Evolutionary conservation across 2,113 vertebrate species (phyloP).

Genomic region (Argyrosomus japonicus): DNA sequence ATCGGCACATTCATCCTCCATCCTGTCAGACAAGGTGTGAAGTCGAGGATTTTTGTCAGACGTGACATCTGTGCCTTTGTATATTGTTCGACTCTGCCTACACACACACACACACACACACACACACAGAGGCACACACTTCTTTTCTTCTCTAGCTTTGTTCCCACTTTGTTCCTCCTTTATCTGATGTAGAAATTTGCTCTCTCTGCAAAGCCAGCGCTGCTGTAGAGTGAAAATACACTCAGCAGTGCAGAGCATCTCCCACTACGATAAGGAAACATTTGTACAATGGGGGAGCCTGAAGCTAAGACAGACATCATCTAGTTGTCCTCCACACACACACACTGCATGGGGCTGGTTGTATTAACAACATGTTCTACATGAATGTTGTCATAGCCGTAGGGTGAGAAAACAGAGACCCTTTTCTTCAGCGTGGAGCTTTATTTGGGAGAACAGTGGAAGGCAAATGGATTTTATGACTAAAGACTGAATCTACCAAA

Average conservation of each 20-base stretch:
- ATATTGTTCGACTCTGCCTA: not conserved
- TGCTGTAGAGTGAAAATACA: conserved; percentile 49
- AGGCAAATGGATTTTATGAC: conserved; percentile 55
- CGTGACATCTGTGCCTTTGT: conserved; percentile 7
- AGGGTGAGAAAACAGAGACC: conserved; percentile 29
- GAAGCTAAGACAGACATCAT: conserved; percentile 34
- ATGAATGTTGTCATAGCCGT: conserved; percentile 41
- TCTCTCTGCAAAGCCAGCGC: conserved; percentile 21
- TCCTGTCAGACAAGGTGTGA: conserved; percentile 6
- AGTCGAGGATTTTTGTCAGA: not conserved
- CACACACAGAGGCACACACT: conserved; percentile 13
- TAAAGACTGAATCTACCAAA: conserved; percentile 16
- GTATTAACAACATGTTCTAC: conserved; percentile 52
- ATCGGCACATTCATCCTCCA: conserved; percentile 11
- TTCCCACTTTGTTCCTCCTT: conserved; percentile 50
- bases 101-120: conserved; percentile 9
- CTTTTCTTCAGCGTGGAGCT: conserved; percentile 25
- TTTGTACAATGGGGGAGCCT: conserved; percentile 28
- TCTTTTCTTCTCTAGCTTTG: conserved; percentile 4
- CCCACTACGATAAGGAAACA: conserved; percentile 37
- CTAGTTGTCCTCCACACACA: not conserved
- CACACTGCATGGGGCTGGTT: conserved; percentile 24
- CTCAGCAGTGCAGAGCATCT: conserved; percentile 11
- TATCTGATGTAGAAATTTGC: conserved; percentile 55
- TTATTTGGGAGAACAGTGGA: conserved; percentile 52